Conservation (phyloP, 2,797 vertebrate species). For the Malacoraja senta region DNA sequence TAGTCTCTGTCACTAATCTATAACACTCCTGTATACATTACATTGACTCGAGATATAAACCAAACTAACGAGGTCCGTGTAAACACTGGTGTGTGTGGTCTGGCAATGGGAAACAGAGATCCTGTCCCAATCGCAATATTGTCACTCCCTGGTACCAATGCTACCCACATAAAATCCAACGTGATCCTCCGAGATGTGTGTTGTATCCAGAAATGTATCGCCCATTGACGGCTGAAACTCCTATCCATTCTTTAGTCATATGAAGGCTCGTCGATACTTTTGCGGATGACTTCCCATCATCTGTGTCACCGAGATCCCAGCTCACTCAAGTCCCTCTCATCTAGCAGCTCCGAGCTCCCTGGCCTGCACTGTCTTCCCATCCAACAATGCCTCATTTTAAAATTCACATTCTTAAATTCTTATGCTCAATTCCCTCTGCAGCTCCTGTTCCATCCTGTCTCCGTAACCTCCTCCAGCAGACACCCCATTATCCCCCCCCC, state of each 20-base stretch:
- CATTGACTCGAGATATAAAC: conserved; percentile 19
- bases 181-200: not conserved
- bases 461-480: not conserved
- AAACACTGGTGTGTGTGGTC: conserved; percentile 26
- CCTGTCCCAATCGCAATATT: not conserved
- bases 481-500: not conserved
- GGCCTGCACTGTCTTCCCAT: not conserved
- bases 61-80: not conserved
- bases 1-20: not conserved
- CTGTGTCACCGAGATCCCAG: not conserved
- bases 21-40: conserved; percentile 23
- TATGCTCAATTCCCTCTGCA: not conserved
- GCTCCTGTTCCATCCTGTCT: not conserved
- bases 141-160: not conserved
- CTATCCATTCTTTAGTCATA: not conserved
- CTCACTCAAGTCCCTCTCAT: not conserved
- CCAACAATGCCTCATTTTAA: not conserved
- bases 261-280: not conserved
- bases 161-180: not conserved
- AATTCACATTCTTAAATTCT: not conserved
- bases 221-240: not conserved
- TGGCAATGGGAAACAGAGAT: not conserved
- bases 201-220: not conserved
- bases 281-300: not conserved
- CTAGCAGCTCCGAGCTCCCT: not conserved